Conservation (phyloP, 2,888 invertebrate species). For the Alloscopus bannaensis region DNA sequence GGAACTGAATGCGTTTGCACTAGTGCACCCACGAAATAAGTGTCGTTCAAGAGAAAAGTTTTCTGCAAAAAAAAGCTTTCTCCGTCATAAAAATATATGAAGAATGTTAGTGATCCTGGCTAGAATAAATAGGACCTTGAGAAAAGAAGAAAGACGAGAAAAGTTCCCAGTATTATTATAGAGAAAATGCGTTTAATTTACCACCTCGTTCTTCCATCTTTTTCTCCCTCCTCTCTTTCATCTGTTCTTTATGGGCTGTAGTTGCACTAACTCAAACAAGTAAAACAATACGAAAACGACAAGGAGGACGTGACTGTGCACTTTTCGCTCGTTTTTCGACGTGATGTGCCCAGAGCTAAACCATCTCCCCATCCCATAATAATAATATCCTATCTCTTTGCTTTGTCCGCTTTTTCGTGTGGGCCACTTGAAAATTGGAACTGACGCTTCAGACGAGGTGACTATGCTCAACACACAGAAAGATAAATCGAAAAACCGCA, state of each 20-base stretch:
- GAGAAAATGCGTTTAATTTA: slow-evolving; percentile 57
- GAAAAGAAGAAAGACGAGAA: background rate
- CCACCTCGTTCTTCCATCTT: slow-evolving; percentile 42
- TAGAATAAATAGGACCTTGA: slow-evolving; percentile 12
- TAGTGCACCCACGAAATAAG: no score
- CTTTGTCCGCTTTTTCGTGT: background rate
- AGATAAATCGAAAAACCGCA: slow-evolving; percentile 28
- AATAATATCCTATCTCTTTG: background rate
- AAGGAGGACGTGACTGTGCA: slow-evolving; percentile 57
- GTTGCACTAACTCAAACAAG: slow-evolving; percentile 55
- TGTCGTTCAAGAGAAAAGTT: no score
- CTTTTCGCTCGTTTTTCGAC: slow-evolving; percentile 58
- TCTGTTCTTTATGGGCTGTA: slow-evolving; percentile 47
- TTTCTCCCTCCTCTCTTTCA: slow-evolving; percentile 5
- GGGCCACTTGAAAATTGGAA: slow-evolving; percentile 29
- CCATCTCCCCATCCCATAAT: slow-evolving; percentile 41
- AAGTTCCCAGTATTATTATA: slow-evolving; percentile 37
- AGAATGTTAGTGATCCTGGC: no score
- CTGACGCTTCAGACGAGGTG: no score
- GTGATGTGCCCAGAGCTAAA: slow-evolving; percentile 50
- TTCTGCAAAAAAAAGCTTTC: no score
- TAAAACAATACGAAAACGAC: slow-evolving; percentile 28
- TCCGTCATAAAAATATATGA: no score
- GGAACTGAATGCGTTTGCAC: no score
- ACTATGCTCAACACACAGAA: no score